Conservation (phyloP, 2,113 vertebrate species). For the Myiopsitta monachus region DNA sequence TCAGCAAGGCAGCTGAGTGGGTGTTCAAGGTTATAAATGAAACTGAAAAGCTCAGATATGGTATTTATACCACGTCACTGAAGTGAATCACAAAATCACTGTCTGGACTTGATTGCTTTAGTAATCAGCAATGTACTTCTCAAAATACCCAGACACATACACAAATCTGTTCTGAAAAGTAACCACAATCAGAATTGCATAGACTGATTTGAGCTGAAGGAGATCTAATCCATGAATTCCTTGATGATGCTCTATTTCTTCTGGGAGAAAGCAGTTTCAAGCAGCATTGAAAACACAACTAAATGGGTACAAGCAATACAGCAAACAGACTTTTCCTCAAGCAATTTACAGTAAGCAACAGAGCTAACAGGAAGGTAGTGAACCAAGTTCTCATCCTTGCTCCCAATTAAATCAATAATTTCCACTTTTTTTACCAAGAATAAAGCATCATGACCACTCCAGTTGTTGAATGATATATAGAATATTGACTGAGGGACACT, state of each 20-base stretch:
- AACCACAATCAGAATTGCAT: background rate
- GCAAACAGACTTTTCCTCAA: background rate
- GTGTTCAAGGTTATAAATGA: background rate
- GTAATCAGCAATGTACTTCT: background rate
- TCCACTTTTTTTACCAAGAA: background rate
- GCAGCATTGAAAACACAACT: background rate
- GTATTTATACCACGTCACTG: background rate
- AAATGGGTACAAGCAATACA: background rate
- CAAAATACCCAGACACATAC: background rate
- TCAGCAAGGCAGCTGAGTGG: background rate
- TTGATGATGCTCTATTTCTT: background rate
- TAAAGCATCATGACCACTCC: background rate
- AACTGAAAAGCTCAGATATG: background rate
- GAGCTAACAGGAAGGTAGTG: background rate
- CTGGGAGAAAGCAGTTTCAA: background rate
- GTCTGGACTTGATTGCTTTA: background rate
- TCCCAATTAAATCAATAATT: slow-evolving; percentile 13
- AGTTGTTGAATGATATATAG: background rate
- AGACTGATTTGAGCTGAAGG: background rate
- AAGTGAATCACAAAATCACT: slow-evolving; percentile 14
- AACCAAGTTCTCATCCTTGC: background rate
- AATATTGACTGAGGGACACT: background rate
- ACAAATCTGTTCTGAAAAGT: background rate
- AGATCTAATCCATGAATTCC: background rate
- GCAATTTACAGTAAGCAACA: background rate